These are phyloP conservation scores for Diabrotica balteata DNA, from an alignment of 2,888 invertebrate genomes.

Conservation along the genomic window DNA sequence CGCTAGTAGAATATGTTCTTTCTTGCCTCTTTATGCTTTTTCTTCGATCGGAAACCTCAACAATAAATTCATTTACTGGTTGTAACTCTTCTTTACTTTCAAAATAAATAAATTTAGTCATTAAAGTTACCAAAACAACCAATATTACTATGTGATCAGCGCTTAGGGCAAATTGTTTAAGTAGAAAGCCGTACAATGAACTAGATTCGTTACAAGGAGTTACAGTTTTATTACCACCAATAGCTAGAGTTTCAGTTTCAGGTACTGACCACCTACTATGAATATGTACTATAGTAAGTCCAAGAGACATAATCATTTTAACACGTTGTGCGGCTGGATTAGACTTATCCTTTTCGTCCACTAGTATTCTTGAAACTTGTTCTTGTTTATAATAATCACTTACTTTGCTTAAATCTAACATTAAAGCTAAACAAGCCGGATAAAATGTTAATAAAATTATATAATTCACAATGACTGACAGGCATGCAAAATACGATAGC, in stretches of 20 bases:
- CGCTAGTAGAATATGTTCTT: slow-evolving; percentile 42
- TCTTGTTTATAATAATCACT: slow-evolving; percentile 50
- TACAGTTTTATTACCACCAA: slow-evolving; percentile 28
- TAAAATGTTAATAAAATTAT: slow-evolving; percentile 94
- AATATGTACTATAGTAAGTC: slow-evolving; percentile 85
- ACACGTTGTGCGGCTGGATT: slow-evolving; percentile 93
- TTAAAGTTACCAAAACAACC: slow-evolving; percentile 81
- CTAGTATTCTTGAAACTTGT: slow-evolving; percentile 53
- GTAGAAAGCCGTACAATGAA: slow-evolving; percentile 47
- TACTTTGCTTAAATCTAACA: slow-evolving; percentile 73
- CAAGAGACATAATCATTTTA: slow-evolving; percentile 94
- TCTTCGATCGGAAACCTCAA: slow-evolving; percentile 17
- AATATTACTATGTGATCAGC: slow-evolving; percentile 90
- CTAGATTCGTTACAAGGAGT: slow-evolving; percentile 44
- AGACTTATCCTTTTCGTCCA: slow-evolving; percentile 82
- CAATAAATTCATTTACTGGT: slow-evolving; percentile 25
- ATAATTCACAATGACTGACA: slow-evolving; percentile 91
- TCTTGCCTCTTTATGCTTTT: slow-evolving; percentile 34
- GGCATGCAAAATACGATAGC: slow-evolving; percentile 88
- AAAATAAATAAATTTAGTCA: slow-evolving; percentile 89
- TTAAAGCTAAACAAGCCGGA: slow-evolving; percentile 88
- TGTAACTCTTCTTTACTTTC: slow-evolving; percentile 68
- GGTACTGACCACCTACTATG: slow-evolving; percentile 64
- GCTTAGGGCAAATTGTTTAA: slow-evolving; percentile 66
- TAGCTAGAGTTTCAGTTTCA: slow-evolving; percentile 35